These are phyloP conservation scores for Toxotes jaculatrix DNA, from an alignment of 2,113 vertebrate genomes.

Conservation along the genomic window DNA sequence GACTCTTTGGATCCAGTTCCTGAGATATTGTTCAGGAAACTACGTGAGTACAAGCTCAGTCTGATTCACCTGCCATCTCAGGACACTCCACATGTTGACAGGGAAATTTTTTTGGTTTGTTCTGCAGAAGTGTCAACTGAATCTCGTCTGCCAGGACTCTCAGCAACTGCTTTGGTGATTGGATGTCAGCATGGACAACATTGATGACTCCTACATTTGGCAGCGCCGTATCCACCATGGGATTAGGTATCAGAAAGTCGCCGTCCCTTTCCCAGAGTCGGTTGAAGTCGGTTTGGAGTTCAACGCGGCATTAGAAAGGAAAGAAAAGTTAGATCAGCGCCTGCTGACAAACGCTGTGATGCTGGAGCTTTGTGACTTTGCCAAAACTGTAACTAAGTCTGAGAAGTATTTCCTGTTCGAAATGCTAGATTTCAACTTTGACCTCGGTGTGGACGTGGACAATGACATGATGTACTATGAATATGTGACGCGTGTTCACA, in stretches of 20 bases:
- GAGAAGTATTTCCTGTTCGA: slow-evolving; percentile 50
- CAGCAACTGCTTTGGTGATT: not conserved
- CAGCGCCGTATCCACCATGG: slow-evolving; percentile 40
- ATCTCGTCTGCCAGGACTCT: not conserved
- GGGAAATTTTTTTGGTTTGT: not conserved
- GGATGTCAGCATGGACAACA: slow-evolving; percentile 13
- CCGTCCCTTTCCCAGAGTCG: slow-evolving; percentile 22
- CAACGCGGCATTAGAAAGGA: slow-evolving; percentile 38
- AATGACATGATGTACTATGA: not conserved
- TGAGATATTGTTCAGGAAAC: not conserved
- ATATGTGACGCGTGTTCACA: not conserved
- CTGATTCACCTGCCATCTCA: not conserved
- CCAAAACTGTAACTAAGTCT: slow-evolving; percentile 1
- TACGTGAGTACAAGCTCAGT: not conserved
- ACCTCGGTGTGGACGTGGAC: not conserved
- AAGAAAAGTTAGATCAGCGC: slow-evolving; percentile 27
- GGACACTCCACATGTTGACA: not conserved
- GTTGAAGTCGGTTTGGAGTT: slow-evolving; percentile 44
- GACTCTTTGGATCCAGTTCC: not conserved
- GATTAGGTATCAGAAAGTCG: not conserved
- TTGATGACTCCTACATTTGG: slow-evolving; percentile 49
- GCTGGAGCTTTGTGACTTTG: slow-evolving; percentile 52
- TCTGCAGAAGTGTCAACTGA: not conserved
- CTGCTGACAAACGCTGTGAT: slow-evolving; percentile 52
- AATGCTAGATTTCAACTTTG: slow-evolving; percentile 58